A percentile compares a stretch with the other conserved stretches of the same genome.
These are phyloP conservation scores for Parasteatoda lunata DNA, from an alignment of 2,888 invertebrate genomes.

Conservation along the genomic window DNA sequence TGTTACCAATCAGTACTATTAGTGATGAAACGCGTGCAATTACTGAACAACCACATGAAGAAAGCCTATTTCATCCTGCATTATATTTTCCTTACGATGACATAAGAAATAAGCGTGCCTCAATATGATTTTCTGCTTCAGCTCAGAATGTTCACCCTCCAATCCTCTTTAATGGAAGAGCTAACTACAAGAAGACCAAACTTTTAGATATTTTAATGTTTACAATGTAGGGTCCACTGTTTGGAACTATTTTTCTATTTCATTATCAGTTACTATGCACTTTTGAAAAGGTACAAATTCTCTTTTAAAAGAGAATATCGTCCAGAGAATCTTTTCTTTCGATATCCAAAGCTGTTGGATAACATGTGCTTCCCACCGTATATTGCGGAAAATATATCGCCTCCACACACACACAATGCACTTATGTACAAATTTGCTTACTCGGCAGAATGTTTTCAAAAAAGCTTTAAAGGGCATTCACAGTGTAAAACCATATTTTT, in stretches of 20 bases:
- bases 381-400: constrained; percentile 57
- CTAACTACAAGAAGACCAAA: constrained; percentile 60
- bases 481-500: no score
- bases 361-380: constrained; percentile 57
- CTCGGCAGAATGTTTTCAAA: no score
- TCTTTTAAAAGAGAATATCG: constrained; percentile 9
- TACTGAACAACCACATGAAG: constrained; percentile 50
- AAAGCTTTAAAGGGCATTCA: no score
- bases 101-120: constrained; percentile 67
- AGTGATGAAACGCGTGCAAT: constrained; percentile 19
- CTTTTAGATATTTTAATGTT: constrained; percentile 64
- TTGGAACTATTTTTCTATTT: constrained; percentile 63
- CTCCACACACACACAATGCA: constrained; percentile 12
- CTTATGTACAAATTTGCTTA: neutral
- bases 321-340: constrained; percentile 21
- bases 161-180: constrained; percentile 46
- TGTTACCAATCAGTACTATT: constrained; percentile 57
- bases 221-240: constrained; percentile 63
- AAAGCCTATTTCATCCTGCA: constrained; percentile 48
- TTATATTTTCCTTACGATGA: constrained; percentile 66
- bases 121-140: constrained; percentile 55
- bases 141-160: constrained; percentile 46
- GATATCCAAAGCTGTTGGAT: constrained; percentile 36
- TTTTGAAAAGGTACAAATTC: constrained; percentile 30
- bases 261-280: constrained; percentile 23